phyloP scores from a whole-genome alignment of 2,113 vertebrate genomes.

The Chloebia gouldiae region DNA sequence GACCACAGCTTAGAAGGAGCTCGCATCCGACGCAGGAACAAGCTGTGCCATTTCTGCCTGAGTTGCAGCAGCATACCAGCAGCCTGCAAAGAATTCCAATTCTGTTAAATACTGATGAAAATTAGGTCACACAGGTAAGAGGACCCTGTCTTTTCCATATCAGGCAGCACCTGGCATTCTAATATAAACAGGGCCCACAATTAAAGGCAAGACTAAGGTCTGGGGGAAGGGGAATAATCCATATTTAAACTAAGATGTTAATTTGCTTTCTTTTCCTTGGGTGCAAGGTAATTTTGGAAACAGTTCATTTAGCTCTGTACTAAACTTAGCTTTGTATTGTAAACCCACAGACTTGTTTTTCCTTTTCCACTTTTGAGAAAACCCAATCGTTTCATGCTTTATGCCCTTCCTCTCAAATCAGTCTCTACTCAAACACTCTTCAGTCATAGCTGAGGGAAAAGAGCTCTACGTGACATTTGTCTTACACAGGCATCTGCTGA shows the following conservation, averaged over 20 bases:
- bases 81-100: constrained; percentile 72
- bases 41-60: constrained; percentile 90
- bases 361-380: background rate
- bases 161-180: background rate
- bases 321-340: background rate
- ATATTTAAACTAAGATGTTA: background rate
- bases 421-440: background rate
- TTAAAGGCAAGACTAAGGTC: too few species aligned
- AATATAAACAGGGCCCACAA: background rate
- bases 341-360: background rate
- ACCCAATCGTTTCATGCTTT: background rate
- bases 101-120: background rate
- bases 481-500: background rate
- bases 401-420: background rate
- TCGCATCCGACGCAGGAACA: constrained; percentile 86
- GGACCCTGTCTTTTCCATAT: accelerated
- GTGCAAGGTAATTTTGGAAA: background rate
- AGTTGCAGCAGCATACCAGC: too few species aligned
- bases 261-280: background rate
- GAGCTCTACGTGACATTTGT: background rate
- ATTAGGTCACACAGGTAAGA: background rate
- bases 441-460: background rate
- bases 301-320: background rate
- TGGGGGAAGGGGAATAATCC: accelerated
- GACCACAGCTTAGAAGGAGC: constrained; percentile 88